phyloP scores from a whole-genome alignment of 2,113 vertebrate genomes.

The Dipodomys merriami region DNA sequence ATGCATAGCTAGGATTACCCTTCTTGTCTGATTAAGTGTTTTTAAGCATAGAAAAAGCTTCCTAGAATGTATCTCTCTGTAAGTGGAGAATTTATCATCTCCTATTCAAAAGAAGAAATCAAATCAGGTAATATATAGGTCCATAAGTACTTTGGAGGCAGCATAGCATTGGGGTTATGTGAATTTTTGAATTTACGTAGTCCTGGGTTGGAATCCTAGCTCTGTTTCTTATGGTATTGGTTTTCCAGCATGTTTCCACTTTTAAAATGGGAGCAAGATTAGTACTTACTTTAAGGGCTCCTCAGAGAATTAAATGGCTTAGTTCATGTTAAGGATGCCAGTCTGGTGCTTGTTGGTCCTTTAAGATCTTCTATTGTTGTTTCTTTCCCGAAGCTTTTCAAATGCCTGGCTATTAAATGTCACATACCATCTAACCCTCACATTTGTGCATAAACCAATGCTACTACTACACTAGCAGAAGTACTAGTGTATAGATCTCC shows the following conservation, averaged over 20 bases:
- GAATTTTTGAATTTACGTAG: background rate
- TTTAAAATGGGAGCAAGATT: background rate
- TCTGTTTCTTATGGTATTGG: background rate
- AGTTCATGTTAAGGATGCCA: background rate
- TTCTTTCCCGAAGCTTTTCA: background rate
- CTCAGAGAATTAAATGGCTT: conserved; percentile 8
- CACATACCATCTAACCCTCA: background rate
- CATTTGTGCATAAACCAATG: background rate
- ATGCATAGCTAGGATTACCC: background rate
- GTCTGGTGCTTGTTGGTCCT: background rate
- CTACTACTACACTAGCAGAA: background rate
- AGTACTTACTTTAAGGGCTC: background rate
- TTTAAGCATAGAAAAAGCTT: background rate
- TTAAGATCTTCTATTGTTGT: background rate
- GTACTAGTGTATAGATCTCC: background rate
- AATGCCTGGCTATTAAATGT: background rate
- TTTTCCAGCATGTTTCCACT: background rate
- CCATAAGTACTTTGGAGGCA: background rate
- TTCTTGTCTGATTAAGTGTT: background rate
- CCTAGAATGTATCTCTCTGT: background rate
- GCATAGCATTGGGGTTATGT: background rate
- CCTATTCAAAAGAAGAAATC: background rate
- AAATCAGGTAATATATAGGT: background rate
- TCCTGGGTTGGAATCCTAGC: background rate
- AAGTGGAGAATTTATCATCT: background rate